Evolutionary conservation across 2,888 invertebrate species (phyloP).

Genomic region (Epinotia brunnichana): DNA sequence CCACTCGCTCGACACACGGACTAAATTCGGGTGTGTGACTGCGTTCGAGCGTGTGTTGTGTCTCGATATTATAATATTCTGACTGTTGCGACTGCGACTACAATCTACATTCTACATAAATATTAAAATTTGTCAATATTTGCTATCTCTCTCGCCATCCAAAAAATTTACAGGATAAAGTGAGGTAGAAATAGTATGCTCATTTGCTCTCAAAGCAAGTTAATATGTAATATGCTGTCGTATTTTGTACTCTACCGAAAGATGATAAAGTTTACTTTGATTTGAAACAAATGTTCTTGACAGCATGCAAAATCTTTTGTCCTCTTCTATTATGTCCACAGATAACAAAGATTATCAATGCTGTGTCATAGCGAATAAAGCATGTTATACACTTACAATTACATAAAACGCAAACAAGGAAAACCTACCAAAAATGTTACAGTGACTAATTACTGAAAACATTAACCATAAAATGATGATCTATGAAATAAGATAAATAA

Average conservation of each 20-base stretch:
- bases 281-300: neutral
- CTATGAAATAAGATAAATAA: neutral
- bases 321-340: slow-evolving; percentile 19
- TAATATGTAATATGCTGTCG: neutral
- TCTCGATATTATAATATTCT: slow-evolving; percentile 16
- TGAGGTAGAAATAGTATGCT: slow-evolving; percentile 16
- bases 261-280: neutral
- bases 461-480: neutral
- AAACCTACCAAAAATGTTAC: neutral
- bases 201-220: slow-evolving; percentile 5
- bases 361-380: slow-evolving; percentile 9
- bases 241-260: neutral
- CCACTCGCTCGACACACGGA: slow-evolving; percentile 37
- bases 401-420: neutral
- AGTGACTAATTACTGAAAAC: neutral
- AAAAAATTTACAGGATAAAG: neutral
- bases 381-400: neutral
- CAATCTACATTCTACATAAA: no score
- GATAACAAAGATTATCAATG: neutral
- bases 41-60: no score
- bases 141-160: slow-evolving; percentile 20
- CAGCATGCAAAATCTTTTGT: slow-evolving; percentile 9
- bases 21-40: slow-evolving; percentile 4
- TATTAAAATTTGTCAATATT: slow-evolving; percentile 27
- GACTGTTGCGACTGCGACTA: neutral